phyloP scores from a whole-genome alignment of 1,140 invertebrate species.

The Phthorimaea operculella region DNA sequence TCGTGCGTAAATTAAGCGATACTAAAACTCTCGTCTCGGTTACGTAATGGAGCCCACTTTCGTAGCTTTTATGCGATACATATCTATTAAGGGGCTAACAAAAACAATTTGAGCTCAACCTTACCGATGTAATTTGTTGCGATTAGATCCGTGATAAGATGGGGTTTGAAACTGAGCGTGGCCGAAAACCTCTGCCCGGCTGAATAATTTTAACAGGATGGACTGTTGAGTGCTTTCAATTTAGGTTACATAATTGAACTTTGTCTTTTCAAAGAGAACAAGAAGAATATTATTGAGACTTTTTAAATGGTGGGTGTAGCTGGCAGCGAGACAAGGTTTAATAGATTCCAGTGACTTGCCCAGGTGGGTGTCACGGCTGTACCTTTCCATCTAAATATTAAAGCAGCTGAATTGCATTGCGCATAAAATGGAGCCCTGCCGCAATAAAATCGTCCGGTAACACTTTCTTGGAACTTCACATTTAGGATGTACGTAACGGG shows the following conservation, averaged over 20 bases:
- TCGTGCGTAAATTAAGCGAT: conserved; percentile 32
- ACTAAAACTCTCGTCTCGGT: conserved; percentile 22
- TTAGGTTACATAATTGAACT: conserved; percentile 5
- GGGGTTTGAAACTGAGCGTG: conserved; percentile 20
- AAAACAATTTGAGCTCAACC: conserved; percentile 23
- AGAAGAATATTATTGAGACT: no score
- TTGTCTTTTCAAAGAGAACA: no score
- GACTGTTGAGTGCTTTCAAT: no score
- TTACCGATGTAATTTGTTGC: conserved; percentile 14
- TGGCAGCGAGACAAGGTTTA: background rate
- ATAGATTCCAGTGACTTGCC: conserved; percentile 8
- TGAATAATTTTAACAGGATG: no score
- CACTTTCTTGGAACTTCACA: no score
- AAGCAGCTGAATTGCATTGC: background rate
- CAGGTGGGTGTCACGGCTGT: conserved; percentile 5
- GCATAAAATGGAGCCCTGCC: background rate
- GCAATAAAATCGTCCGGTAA: background rate
- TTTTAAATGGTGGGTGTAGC: background rate
- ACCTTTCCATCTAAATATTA: conserved; percentile 4
- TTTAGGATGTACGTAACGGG: no score
- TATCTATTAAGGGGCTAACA: conserved; percentile 22
- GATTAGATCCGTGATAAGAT: conserved; percentile 16
- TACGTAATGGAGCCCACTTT: conserved; percentile 19
- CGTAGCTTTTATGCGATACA: conserved; percentile 17
- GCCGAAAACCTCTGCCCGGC: background rate